Conservation (phyloP, 2,888 invertebrate genomes). For the Autographa pulchrina region DNA sequence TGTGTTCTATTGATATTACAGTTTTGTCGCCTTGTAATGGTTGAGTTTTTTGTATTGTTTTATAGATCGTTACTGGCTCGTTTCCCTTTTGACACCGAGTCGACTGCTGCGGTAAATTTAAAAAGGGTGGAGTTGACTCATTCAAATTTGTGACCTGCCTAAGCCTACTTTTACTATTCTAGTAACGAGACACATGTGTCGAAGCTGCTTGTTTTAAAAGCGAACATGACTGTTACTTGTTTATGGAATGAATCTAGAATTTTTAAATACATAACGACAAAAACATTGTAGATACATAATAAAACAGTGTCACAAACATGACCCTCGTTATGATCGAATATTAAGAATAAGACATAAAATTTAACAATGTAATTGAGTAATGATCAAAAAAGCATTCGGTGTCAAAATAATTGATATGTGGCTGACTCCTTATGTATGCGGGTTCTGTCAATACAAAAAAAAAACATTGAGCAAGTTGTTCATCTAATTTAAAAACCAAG, state of each 20-base stretch:
- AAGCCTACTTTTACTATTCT: slow-evolving; percentile 59
- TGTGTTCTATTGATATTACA: slow-evolving; percentile 87
- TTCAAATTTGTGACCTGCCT: slow-evolving; percentile 70
- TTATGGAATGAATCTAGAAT: not conserved
- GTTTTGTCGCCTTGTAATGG: slow-evolving; percentile 88
- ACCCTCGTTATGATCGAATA: slow-evolving; percentile 59
- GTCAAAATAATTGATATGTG: slow-evolving; percentile 87
- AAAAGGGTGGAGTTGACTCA: slow-evolving; percentile 83
- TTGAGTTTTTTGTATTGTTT: slow-evolving; percentile 82
- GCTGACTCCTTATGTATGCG: slow-evolving; percentile 81
- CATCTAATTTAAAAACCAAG: slow-evolving; percentile 80
- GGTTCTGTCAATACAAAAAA: slow-evolving; percentile 70
- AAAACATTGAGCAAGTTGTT: slow-evolving; percentile 51
- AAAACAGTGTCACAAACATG: slow-evolving; percentile 45
- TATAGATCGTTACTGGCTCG: slow-evolving; percentile 73
- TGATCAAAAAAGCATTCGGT: slow-evolving; percentile 78
- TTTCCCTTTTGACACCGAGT: slow-evolving; percentile 74
- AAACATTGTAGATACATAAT: slow-evolving; percentile 25
- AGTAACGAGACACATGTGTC: slow-evolving; percentile 33
- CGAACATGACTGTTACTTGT: slow-evolving; percentile 16
- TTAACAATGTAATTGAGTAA: slow-evolving; percentile 81
- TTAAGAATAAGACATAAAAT: slow-evolving; percentile 79
- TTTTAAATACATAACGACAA: slow-evolving; percentile 12
- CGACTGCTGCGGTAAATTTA: slow-evolving; percentile 75
- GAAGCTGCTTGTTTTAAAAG: not conserved